phyloP scores from a whole-genome alignment of 2,888 invertebrate species.

The Cantharis flavilabris region DNA sequence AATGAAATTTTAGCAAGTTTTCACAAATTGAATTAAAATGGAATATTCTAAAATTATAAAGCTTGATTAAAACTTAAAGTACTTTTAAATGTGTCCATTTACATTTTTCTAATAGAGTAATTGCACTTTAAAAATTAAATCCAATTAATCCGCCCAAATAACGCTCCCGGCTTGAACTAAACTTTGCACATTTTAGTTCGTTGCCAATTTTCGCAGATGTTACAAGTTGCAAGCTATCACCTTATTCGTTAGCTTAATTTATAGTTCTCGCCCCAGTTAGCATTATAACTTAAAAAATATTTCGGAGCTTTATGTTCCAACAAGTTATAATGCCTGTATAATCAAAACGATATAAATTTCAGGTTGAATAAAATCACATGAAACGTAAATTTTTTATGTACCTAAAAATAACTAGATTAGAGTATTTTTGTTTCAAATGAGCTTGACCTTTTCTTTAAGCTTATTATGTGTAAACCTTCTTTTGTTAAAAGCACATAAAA shows the following conservation, averaged over 20 bases:
- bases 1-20: neutral
- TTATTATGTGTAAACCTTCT: neutral
- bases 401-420: neutral
- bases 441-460: slow-evolving; percentile 10
- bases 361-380: neutral
- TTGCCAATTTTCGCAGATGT: slow-evolving; percentile 16
- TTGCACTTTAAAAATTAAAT: neutral
- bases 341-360: neutral
- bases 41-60: neutral
- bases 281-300: slow-evolving; percentile 5
- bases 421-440: neutral
- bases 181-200: slow-evolving; percentile 10
- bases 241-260: slow-evolving; percentile 5
- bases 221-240: slow-evolving; percentile 15
- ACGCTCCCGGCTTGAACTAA: neutral
- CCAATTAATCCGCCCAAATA: neutral
- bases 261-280: slow-evolving; percentile 10
- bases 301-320: neutral
- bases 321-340: neutral
- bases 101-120: neutral
- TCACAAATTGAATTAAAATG: neutral
- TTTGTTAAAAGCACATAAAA: neutral
- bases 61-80: neutral
- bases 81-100: neutral
- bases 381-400: neutral